These are phyloP conservation scores for Atethmia centrago DNA, from an alignment of 2,888 invertebrate species.

Conservation along the genomic window DNA sequence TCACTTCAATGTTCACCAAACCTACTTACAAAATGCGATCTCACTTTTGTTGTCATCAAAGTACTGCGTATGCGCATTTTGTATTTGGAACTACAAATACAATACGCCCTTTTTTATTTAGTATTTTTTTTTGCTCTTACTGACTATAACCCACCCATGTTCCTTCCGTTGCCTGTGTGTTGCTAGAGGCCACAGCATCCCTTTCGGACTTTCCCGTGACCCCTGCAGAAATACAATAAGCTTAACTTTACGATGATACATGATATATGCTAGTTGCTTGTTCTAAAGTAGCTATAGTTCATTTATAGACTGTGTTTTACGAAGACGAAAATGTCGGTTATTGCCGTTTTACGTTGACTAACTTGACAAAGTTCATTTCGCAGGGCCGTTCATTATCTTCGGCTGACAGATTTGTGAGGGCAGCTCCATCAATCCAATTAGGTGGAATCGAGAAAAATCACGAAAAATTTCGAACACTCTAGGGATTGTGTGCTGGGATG, in stretches of 20 bases:
- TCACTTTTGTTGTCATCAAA: constrained; percentile 23
- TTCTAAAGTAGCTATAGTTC: constrained; percentile 52
- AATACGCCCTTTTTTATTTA: constrained; percentile 42
- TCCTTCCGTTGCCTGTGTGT: too few species aligned
- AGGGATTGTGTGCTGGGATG: constrained; percentile 45
- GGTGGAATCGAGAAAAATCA: constrained; percentile 79
- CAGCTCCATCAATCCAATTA: constrained; percentile 87
- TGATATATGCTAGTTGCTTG: too few species aligned
- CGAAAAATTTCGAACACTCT: constrained; percentile 61
- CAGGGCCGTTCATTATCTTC: constrained; percentile 83
- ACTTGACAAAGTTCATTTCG: constrained; percentile 77
- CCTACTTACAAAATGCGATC: not conserved
- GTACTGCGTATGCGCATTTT: constrained; percentile 4
- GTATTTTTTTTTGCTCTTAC: too few species aligned
- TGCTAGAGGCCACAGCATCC: too few species aligned
- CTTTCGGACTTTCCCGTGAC: too few species aligned
- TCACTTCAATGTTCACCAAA: constrained; percentile 10
- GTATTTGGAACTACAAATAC: constrained; percentile 22
- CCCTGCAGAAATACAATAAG: too few species aligned
- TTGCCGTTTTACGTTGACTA: constrained; percentile 58
- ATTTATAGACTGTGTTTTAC: constrained; percentile 51
- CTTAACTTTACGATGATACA: too few species aligned
- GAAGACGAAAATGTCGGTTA: constrained; percentile 56
- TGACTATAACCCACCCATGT: too few species aligned
- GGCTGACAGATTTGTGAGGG: constrained; percentile 82